Percentiles rank a stretch among this genome's conserved stretches.
Evolutionary conservation across 2,888 invertebrate species (phyloP).

Genomic region (Spilosoma lubricipeda): DNA sequence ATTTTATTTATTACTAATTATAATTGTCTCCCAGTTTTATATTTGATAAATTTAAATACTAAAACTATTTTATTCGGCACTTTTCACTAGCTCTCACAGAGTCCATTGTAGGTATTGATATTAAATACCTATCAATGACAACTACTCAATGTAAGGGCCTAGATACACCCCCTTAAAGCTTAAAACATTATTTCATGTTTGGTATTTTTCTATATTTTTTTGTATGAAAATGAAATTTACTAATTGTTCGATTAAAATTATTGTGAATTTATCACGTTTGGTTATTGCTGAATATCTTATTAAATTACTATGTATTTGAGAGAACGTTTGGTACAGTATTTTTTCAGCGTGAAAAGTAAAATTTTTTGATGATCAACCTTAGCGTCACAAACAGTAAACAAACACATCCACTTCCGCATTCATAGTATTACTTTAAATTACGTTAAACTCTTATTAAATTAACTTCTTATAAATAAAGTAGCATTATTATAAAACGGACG

Average conservation of each 20-base stretch:
- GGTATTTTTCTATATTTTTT: not conserved
- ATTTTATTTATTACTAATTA: conserved; percentile 8
- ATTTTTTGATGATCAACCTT: not conserved
- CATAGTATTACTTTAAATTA: not conserved
- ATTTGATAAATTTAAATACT: conserved; percentile 38
- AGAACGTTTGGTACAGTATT: not conserved
- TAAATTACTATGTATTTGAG: not conserved
- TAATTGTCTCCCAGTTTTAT: conserved; percentile 44
- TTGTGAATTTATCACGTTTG: not conserved
- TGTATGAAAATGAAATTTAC: not conserved
- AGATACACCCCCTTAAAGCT: conserved; percentile 6
- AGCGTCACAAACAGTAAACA: not conserved
- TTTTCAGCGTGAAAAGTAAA: not conserved
- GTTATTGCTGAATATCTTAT: not conserved
- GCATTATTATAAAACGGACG: not conserved
- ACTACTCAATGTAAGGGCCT: conserved; percentile 16
- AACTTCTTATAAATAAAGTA: not conserved
- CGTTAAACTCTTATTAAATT: not conserved
- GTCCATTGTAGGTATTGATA: conserved; percentile 45
- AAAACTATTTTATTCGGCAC: conserved; percentile 54
- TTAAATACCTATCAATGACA: conserved; percentile 41
- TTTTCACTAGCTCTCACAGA: conserved; percentile 49
- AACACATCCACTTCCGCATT: not conserved
- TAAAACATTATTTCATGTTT: not conserved
- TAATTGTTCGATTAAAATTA: too few relatives aligned